These are phyloP conservation scores for Pangasianodon gigas DNA, from an alignment of 2,113 vertebrate species.

Conservation along the genomic window DNA sequence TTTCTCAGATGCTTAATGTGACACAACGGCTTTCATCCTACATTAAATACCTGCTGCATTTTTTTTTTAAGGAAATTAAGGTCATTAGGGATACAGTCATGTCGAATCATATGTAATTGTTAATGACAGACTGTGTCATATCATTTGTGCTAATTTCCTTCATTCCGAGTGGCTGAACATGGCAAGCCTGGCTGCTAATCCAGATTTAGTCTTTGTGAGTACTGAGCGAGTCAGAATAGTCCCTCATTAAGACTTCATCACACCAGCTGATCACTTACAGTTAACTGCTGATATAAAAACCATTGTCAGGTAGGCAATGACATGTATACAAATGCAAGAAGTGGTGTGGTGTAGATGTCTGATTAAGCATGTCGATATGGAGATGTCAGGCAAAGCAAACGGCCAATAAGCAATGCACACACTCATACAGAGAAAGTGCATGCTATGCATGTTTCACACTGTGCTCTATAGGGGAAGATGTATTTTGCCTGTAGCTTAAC, in stretches of 20 bases:
- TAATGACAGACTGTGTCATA: slow-evolving; percentile 72
- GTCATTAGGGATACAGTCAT: slow-evolving; percentile 69
- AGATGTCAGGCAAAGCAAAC: slow-evolving; percentile 44
- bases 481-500: slow-evolving; percentile 35
- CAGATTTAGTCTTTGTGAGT: slow-evolving; percentile 55
- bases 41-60: slow-evolving; percentile 74
- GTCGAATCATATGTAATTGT: slow-evolving; percentile 70
- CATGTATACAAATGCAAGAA: slow-evolving; percentile 28
- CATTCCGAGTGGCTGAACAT: slow-evolving; percentile 66
- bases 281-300: slow-evolving; percentile 61
- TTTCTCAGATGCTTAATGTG: slow-evolving; percentile 54
- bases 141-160: slow-evolving; percentile 77
- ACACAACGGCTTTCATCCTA: slow-evolving; percentile 66
- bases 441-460: slow-evolving; percentile 23
- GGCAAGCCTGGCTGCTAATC: slow-evolving; percentile 51
- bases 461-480: slow-evolving; percentile 23
- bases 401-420: slow-evolving; percentile 32
- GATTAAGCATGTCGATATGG: slow-evolving; percentile 47
- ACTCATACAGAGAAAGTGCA: slow-evolving; percentile 29
- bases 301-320: slow-evolving; percentile 45
- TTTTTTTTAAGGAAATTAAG: slow-evolving; percentile 66
- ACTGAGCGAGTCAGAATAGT: slow-evolving; percentile 62
- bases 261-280: slow-evolving; percentile 64
- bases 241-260: slow-evolving; percentile 68
- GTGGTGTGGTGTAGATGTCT: slow-evolving; percentile 23